Evolutionary conservation across 2,113 vertebrate genomes (phyloP).

Genomic region (Porphyrio hochstetteri): DNA sequence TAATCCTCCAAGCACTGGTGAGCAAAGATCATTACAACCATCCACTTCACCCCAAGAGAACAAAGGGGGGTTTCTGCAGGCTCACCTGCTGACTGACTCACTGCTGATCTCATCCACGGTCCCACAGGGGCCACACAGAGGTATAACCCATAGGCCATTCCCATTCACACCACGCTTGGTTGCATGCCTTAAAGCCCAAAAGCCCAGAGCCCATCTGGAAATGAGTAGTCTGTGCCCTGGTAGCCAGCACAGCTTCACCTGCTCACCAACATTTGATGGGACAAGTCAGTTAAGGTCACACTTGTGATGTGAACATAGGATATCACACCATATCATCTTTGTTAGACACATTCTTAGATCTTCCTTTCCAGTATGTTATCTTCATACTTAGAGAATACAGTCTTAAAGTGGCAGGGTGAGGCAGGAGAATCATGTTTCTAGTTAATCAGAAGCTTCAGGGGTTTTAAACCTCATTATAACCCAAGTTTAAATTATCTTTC

Average conservation of each 20-base stretch:
- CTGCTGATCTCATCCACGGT: neutral
- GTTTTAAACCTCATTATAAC: neutral
- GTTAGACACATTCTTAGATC: neutral
- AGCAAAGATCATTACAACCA: neutral
- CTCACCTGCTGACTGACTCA: neutral
- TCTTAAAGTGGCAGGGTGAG: neutral
- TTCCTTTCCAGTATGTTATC: rapidly evolving
- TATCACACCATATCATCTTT: rapidly evolving
- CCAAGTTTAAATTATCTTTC: neutral
- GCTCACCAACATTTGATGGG: rapidly evolving
- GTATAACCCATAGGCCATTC: rapidly evolving
- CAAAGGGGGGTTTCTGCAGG: rapidly evolving
- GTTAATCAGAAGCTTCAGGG: neutral
- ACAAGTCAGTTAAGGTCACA: neutral
- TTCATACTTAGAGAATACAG: rapidly evolving
- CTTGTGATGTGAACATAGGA: too few relatives aligned
- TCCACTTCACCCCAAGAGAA: neutral
- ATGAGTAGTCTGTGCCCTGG: neutral
- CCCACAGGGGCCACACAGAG: rapidly evolving
- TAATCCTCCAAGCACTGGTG: rapidly evolving
- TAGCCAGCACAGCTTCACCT: neutral
- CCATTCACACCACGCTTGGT: too few relatives aligned
- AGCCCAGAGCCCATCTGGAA: neutral
- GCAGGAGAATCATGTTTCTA: neutral
- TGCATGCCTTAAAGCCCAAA: too few relatives aligned